These are phyloP conservation scores for Pediacus dermestoides DNA, from an alignment of 2,888 invertebrate genomes.

Conservation along the genomic window DNA sequence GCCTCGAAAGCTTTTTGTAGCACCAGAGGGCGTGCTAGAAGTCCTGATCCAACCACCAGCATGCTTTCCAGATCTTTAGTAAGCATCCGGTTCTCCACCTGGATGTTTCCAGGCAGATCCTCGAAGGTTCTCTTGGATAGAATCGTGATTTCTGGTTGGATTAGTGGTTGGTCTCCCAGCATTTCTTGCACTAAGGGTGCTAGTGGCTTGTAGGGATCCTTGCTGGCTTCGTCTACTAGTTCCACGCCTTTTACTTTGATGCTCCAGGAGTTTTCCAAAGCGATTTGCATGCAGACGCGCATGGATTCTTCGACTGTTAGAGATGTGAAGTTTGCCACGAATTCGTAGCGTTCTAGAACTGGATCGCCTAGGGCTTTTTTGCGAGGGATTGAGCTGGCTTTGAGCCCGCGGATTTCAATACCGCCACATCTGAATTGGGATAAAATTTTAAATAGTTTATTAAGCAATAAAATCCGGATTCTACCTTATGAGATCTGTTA, in stretches of 20 bases:
- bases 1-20: slow-evolving; percentile 19
- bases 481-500: slow-evolving; percentile 35
- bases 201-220: slow-evolving; percentile 49
- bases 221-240: slow-evolving; percentile 31
- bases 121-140: slow-evolving; percentile 46
- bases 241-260: slow-evolving; percentile 52
- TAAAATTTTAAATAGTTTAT: background rate
- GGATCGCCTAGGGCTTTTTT: slow-evolving; percentile 68
- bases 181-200: slow-evolving; percentile 57
- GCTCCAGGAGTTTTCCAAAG: slow-evolving; percentile 61
- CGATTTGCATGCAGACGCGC: slow-evolving; percentile 63
- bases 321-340: slow-evolving; percentile 59
- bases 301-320: slow-evolving; percentile 46
- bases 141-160: slow-evolving; percentile 64
- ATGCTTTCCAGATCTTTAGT: slow-evolving; percentile 35
- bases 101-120: slow-evolving; percentile 49
- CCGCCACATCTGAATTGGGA: slow-evolving; percentile 61
- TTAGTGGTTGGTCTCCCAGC: slow-evolving; percentile 65
- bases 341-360: slow-evolving; percentile 71
- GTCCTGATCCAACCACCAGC: slow-evolving; percentile 39
- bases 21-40: slow-evolving; percentile 50
- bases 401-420: slow-evolving; percentile 72
- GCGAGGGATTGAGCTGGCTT: slow-evolving; percentile 71
- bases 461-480: background rate
- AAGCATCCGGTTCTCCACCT: slow-evolving; percentile 61